Base-by-base conservation (phyloP, 2,888 invertebrate genomes). In the Epicampocera succincta region DNA sequence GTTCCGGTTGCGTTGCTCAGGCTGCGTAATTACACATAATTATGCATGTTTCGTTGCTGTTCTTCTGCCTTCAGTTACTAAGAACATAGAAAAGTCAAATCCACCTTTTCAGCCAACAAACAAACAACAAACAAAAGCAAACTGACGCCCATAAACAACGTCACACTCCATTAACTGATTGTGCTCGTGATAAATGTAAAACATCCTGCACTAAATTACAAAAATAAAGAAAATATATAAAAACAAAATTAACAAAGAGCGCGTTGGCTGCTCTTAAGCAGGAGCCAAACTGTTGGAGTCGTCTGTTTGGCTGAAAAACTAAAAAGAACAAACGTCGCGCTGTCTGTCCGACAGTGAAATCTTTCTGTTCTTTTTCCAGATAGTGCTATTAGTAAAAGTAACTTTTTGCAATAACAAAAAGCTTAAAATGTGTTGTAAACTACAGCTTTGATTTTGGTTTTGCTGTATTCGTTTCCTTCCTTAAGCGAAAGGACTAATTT, bases 141-240 rank as follows among this genome's bases (percentile, higher is more conserved):
- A 42, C 13, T 56, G n/a, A 44, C 21, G n/a, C 50, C 52, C 44
- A 15, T 33, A 33, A 33, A 33, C 19, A 29, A 33, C 25, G 40
- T 44, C 33, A 44, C 52, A 33, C 19, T 66, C 72, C 78, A 78
- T 72, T 78, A 78, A 60, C 72, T 72, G 66, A 78, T 78, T 79
- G 78, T 60, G 52, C 66, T 66, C 60, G 60, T 66, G 60, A 73
- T 73, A 60, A 66, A 73, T 78, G 60, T 66, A 66, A 46, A 78
- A 73, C 25, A 72, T 72, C 72, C 60, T 48, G 52, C 38, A 40
- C n/a, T 46, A 60, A 48, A 19, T 54, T 50, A 29, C 9, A 71
- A 42, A 50, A 60, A 58, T 11, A 21, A 38, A 25, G 5, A 25
- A 25, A 5, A 25, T n/a, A n/a, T n/a, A 25, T 5, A 25, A 5